Base-by-base conservation (phyloP, 2,113 vertebrate species). In the Thalassoma bifasciatum region DNA sequence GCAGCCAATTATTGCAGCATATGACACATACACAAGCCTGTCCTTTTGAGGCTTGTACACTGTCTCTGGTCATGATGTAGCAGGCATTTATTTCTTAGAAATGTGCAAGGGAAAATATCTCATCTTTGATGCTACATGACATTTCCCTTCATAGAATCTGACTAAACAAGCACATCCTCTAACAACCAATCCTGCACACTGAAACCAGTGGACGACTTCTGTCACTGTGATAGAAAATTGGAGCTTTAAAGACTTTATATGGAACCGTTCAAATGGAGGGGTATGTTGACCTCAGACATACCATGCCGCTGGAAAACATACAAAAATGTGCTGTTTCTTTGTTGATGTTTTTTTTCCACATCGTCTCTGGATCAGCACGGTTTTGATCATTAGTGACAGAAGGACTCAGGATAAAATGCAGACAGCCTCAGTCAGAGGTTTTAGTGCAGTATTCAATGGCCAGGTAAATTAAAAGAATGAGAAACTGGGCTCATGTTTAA, bases 51-150 rank as follows among this genome's bases (percentile, higher is more conserved):
- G 85, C 83, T 61, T 90, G 87, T 90, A 75, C 62, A 58, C 79
- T 79, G 86, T 88, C 88, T 81, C 54, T 77, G 79, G 71, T 81
- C 61, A 74, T 88, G 77, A 90, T 84, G 75, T 50, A 56, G 72
- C 67, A 87, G 83, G 73, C 87, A 89, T 90, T 91, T 88, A 88
- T 69, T 87, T 87, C 77, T 67, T 63, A 72, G 62, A 73, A 82
- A 88, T 86, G 60, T 74, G 77, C 77, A 72, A 78, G 69, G 79
- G 67, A 86, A 89, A 88, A 90, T 75, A 79, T 85, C 62, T 79
- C 58, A 82, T 84, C 40, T 82, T 72, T 88, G 88, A 86, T 74
- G 76, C 69, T 69, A 90, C 89, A 83, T 86, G 88, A 87, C 90
- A 78, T 79, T 61, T 54, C 67, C 65, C 77, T 73, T 92, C 83